Conservation (phyloP, 2,113 vertebrate species). For the Rhineura floridana region DNA sequence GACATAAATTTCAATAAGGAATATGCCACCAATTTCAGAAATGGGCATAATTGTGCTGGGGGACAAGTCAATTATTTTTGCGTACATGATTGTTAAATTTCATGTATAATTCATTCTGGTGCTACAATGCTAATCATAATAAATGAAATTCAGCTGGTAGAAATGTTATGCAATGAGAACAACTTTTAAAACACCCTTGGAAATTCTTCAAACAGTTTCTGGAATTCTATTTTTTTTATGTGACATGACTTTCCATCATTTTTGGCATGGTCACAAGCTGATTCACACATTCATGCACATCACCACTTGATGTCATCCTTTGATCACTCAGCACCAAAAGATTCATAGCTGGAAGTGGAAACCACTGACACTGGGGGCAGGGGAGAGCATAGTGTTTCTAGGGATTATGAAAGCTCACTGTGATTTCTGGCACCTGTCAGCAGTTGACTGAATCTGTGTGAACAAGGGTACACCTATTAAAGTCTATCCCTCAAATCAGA, state of each 20-base stretch:
- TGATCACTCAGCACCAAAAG: background rate
- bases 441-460: background rate
- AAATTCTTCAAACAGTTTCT: background rate
- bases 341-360: background rate
- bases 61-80: no score
- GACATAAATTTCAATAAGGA: background rate
- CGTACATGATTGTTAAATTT: no score
- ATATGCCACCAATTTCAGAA: background rate
- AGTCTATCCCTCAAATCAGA: background rate
- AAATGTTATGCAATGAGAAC: background rate
- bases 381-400: no score
- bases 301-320: background rate
- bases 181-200: background rate
- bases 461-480: background rate
- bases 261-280: background rate
- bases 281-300: background rate
- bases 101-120: no score
- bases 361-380: background rate
- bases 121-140: background rate
- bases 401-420: background rate
- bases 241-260: background rate
- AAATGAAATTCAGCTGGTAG: background rate
- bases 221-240: no score
- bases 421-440: background rate
- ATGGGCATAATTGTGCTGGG: background rate